Percentiles rank a stretch among this genome's conserved stretches.
Conservation (phyloP, 2,797 vertebrate genomes). For the Coluber constrictor region DNA sequence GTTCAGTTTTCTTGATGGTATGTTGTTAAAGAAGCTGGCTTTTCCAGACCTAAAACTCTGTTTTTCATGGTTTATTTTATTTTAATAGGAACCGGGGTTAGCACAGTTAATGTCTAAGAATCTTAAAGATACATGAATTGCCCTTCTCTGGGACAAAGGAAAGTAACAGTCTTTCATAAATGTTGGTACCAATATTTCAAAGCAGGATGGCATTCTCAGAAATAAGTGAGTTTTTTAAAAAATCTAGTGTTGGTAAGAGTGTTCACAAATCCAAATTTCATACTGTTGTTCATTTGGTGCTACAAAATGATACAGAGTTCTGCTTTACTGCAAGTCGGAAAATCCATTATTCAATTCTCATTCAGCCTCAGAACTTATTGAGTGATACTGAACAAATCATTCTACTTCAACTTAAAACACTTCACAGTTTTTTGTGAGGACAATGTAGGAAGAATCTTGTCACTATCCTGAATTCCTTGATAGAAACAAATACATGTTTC, state of each 20-base stretch:
- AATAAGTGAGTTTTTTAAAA: neutral
- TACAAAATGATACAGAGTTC: neutral
- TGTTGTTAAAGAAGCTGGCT: neutral
- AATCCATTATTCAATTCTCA: neutral
- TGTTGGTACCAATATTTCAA: neutral
- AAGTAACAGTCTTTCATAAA: neutral
- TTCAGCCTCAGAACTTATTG: neutral
- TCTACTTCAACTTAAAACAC: neutral
- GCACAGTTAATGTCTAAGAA: neutral
- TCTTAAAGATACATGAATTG: neutral
- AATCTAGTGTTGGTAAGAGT: neutral
- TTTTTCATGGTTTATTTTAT: neutral
- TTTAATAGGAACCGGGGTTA: neutral
- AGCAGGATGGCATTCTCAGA: neutral
- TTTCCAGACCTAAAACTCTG: neutral
- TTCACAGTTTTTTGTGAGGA: neutral
- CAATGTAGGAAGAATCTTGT: neutral
- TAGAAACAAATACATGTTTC: neutral
- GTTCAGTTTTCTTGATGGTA: neutral
- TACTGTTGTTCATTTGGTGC: neutral
- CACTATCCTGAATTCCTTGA: neutral
- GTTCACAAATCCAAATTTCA: neutral
- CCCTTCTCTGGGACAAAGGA: neutral
- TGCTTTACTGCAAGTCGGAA: neutral
- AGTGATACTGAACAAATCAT: neutral